Base-by-base conservation (phyloP, 2,888 invertebrate genomes). In the Archaeoteleia sp. region DNA sequence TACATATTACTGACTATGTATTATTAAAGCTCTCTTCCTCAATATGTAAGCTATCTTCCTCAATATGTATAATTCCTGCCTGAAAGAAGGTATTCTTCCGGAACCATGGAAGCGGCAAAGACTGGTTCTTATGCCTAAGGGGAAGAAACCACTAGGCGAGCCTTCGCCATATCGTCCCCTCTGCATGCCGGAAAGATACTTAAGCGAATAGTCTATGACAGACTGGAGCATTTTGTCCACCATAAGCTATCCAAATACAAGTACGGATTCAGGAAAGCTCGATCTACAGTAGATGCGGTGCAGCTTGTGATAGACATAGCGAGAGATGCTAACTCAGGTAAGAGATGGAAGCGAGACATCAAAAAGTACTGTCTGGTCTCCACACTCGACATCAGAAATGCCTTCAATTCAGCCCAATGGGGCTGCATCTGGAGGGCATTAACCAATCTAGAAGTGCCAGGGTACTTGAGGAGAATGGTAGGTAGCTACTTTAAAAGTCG, bases 51-150 rank as follows among this genome's bases (percentile, higher is more conserved):
- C n/a, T n/a, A n/a, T n/a, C n/a, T n/a, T n/a, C n/a, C n/a, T n/a
- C n/a, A n/a, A n/a, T n/a, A n/a, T n/a, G n/a, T n/a, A n/a, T n/a
- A n/a, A n/a, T n/a, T n/a, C n/a, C n/a, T n/a, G n/a, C n/a, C n/a
- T n/a, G n/a, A n/a, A n/a, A n/a, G n/a, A n/a, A n/a, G n/a, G n/a
- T n/a, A n/a, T n/a, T n/a, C n/a, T n/a, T n/a, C n/a, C n/a, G 2
- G 20, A 2, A 2, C 20, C 5, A 2, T 67, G 67, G 60, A 71
- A 71, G 17, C 1, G 17, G 5, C 67, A 69, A 29, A 37, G 37
- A 12, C 63, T 70, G 1, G 51, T 73, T 0, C 60, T 74, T 1
- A 42, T 73, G 1, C 65, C 60, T 1, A 70, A 74, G 17, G 39
- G 65, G 1, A n/a, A n/a, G 1, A 46, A 32, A 7, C 57, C 55